Evolutionary conservation across 2,888 invertebrate species (phyloP), one percentile per base, ranked within the genome.

Genomic region (Bedellia somnulentella): DNA sequence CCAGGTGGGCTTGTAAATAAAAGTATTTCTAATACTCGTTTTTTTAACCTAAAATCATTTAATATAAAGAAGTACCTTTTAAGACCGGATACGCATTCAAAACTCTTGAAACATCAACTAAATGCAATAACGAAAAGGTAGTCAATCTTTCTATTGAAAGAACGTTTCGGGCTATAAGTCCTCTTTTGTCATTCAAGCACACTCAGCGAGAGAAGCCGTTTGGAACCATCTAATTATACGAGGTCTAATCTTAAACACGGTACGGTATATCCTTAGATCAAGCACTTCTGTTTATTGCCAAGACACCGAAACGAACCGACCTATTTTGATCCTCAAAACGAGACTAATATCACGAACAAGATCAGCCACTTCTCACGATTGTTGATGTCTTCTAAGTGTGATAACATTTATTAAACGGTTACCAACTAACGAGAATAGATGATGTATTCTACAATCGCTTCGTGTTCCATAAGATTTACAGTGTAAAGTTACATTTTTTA

Each of bases 321-420:
- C n/a, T n/a, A n/a, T n/a, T n/a, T n/a, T 73, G 70, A 75, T 73
- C 75, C 59, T 48, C 51, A 43, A 66, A 71, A 66, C 64, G 70
- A 59, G 61, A 57, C 64, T 66, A 71, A 66, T 60, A 66, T 70
- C 75, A 75, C 75, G 75, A 71, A 63, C 61, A 57, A 59, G 70
- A 70, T 70, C 71, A 67, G 60, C 64, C 63, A 66, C 68, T 73
- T 75, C 71, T 70, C 73, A 73, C 71, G 73, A 70, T 70, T 71
- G 68, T 70, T 66, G 70, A 62, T 58, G 67, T 60, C 66, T n/a
- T 63, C 56, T 57, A 57, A 70, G 57, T 66, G 68, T 67, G 70
- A 75, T 73, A 70, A 70, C 70, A 70, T 75, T 71, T 73, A 71
- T 75, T 71, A 73, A 73, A 70, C 57, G 59, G 60, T 67, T 68